Conservation (phyloP, 2,113 vertebrate species). For the Ameiurus melas region DNA sequence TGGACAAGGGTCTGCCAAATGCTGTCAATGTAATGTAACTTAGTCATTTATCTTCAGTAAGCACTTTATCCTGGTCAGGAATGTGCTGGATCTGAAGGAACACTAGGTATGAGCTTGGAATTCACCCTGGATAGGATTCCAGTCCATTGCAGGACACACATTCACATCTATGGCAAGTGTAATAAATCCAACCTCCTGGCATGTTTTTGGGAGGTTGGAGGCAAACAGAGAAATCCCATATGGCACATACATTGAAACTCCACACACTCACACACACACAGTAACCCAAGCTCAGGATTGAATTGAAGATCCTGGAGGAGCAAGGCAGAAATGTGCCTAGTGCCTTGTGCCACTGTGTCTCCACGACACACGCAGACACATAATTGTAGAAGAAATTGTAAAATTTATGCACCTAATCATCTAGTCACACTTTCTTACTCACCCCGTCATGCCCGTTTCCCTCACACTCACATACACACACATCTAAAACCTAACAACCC, state of each 20-base stretch:
- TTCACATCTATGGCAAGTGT: not conserved
- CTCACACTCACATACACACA: conserved; percentile 19
- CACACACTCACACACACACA: not conserved
- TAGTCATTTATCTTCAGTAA: not conserved
- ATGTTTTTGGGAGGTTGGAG: not conserved
- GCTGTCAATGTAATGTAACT: too few relatives aligned
- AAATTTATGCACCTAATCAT: not conserved
- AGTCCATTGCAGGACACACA: not conserved
- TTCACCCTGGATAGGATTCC: not conserved
- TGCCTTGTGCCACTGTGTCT: not conserved
- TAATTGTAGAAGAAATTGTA: not conserved
- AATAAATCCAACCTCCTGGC: not conserved
- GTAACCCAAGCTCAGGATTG: not conserved
- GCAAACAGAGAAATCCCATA: not conserved
- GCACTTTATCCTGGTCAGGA: not conserved
- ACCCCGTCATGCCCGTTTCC: not conserved
- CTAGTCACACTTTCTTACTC: not conserved
- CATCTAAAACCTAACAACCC: not conserved
- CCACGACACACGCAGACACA: not conserved
- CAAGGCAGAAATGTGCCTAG: not conserved
- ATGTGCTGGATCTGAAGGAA: not conserved
- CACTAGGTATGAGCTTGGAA: not conserved
- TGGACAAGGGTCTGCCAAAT: too few relatives aligned
- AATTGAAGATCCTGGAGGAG: not conserved
- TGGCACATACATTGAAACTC: not conserved